These are phyloP conservation scores for Psix sp. DNA, from an alignment of 1,140 invertebrate genomes.

Conservation along the genomic window DNA sequence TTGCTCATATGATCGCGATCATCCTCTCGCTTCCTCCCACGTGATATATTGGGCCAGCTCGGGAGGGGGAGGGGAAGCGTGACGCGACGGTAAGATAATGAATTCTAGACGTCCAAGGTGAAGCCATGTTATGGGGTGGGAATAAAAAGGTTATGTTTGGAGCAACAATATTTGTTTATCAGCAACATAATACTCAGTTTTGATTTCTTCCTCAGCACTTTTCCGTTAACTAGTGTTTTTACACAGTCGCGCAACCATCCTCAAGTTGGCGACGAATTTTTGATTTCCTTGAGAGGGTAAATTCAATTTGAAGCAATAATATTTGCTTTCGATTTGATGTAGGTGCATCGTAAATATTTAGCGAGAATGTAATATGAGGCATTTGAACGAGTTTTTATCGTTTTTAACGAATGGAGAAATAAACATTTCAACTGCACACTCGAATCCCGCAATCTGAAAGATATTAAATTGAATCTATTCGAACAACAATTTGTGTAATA, in stretches of 20 bases:
- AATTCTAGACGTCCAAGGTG: constrained; percentile 24
- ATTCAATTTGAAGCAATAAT: no score
- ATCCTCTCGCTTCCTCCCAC: constrained; percentile 35
- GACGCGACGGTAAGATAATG: constrained; percentile 28
- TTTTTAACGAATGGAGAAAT: not conserved
- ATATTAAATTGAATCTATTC: constrained; percentile 15
- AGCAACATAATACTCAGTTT: no score
- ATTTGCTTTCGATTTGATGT: not conserved
- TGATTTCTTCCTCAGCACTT: no score
- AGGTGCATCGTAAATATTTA: no score
- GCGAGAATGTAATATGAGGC: no score
- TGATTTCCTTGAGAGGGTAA: no score
- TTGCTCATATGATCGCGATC: constrained; percentile 17
- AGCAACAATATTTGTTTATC: no score
- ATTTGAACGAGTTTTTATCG: not conserved
- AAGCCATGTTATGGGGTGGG: not conserved
- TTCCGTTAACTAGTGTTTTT: no score
- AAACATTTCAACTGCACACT: constrained; percentile 1
- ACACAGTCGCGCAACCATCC: no score
- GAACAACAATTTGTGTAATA: constrained; percentile 16
- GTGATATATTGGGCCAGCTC: no score
- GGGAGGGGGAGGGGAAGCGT: not conserved
- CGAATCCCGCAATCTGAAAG: not conserved
- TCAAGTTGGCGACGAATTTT: no score
- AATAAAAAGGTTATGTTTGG: no score